Conservation (phyloP, 1,140 invertebrate genomes). For the Drosophila erecta region DNA sequence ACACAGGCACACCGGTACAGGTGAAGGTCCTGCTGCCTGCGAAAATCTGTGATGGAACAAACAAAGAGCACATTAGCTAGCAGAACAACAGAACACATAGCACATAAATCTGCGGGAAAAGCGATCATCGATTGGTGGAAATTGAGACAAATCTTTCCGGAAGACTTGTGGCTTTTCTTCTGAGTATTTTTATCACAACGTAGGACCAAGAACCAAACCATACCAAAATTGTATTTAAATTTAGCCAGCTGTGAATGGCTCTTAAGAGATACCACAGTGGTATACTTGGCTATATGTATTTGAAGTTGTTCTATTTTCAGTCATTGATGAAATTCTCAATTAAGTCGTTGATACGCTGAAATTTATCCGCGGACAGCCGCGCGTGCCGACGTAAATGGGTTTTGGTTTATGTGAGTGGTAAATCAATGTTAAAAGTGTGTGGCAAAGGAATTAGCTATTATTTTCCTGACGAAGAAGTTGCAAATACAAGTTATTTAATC, state of each 20-base stretch:
- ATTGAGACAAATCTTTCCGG: constrained; percentile 4
- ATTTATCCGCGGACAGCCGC: constrained; percentile 31
- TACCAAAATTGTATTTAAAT: constrained; percentile 4
- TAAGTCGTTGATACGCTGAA: constrained; percentile 28
- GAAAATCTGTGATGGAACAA: background rate
- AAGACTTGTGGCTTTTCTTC: constrained; percentile 25
- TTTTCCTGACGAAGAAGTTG: too few species aligned
- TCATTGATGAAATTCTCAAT: constrained; percentile 41
- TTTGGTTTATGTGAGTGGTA: background rate
- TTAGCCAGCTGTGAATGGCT: constrained; percentile 33
- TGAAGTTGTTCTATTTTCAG: constrained; percentile 26
- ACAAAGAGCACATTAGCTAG: constrained; percentile 17
- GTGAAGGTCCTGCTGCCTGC: constrained; percentile 1
- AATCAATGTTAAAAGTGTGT: background rate
- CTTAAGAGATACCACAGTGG: constrained; percentile 22
- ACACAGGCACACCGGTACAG: too few species aligned
- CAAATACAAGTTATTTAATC: too few species aligned
- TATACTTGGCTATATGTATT: constrained; percentile 1
- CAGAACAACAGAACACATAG: background rate
- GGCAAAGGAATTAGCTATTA: too few species aligned
- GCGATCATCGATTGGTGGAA: constrained; percentile 3
- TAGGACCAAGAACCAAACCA: background rate
- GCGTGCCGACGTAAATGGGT: background rate
- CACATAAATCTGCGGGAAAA: background rate
- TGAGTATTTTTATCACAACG: constrained; percentile 11